phyloP scores from a whole-genome alignment of 1,140 invertebrate genomes.

The Solen grandis region DNA sequence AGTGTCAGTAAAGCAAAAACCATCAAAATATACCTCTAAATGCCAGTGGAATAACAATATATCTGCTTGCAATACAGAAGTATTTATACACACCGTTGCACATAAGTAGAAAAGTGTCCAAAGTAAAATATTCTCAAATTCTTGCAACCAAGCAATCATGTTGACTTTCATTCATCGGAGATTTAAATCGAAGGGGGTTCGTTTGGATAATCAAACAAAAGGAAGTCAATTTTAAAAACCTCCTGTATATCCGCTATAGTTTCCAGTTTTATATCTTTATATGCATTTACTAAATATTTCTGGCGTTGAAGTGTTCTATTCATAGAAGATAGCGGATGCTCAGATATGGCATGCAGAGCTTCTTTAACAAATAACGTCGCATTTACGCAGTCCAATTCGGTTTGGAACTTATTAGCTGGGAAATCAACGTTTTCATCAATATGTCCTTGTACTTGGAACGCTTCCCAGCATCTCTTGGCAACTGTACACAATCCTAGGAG shows the following conservation, averaged over 20 bases:
- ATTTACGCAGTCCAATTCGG: neutral
- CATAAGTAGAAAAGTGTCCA: too few species aligned
- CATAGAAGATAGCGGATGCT: neutral
- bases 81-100: too few species aligned
- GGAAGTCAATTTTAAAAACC: slow-evolving; percentile 42
- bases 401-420: neutral
- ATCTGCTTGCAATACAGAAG: too few species aligned
- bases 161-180: too few species aligned
- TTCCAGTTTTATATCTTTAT: slow-evolving; percentile 3
- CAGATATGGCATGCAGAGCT: neutral
- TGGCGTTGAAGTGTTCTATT: neutral
- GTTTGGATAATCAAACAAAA: slow-evolving; percentile 22
- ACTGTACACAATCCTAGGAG: slow-evolving; percentile 9
- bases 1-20: too few species aligned
- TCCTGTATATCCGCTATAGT: slow-evolving; percentile 27
- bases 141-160: too few species aligned
- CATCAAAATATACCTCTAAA: too few species aligned
- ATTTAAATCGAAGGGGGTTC: too few species aligned
- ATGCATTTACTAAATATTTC: neutral
- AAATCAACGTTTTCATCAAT: slow-evolving; percentile 20
- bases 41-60: too few species aligned
- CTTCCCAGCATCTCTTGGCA: slow-evolving; percentile 15
- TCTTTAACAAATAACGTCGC: neutral
- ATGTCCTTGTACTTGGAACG: slow-evolving; percentile 55
- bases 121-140: too few species aligned